Evolutionary conservation across 2,888 invertebrate species (phyloP), one percentile per base, ranked within the genome.

Genomic region (Xiphydria camelus): DNA sequence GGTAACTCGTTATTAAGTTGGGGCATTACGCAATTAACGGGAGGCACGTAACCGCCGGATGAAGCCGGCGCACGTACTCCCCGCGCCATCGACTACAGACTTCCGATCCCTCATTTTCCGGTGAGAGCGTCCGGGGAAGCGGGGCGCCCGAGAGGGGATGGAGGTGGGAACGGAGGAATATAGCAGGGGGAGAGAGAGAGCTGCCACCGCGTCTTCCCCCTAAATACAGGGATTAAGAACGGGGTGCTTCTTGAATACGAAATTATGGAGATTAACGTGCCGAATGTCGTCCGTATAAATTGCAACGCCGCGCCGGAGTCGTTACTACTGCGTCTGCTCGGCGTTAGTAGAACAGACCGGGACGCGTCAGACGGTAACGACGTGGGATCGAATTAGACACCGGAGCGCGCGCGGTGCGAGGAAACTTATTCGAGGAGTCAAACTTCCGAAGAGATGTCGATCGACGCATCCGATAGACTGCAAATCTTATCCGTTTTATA

Each of bases 1-100:
- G 26, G 17, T 43, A 43, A 59, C 59, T 61, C 55, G 60, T 60
- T 62, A 61, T 59, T 55, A 49, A 60, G 51, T 59, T 57, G 40
- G 55, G 49, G 54, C 53, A 58, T 57, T 55, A 54, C 52, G 58
- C 59, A 58, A 61, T 62, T 59, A 59, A 49, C 55, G 36, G 49
- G 48, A 55, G 55, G 57, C 51, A 49, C 51, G 48, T 43, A 61
- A 55, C 54, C 15, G 15, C 15, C 7, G 29, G 5, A 29, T 12
- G 12, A 29, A 29, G 29, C 29, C 12, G 15, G 10, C 15, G 12
- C 29, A 29, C 29, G 29, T 12, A 29, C 29, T 2, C 12, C 12
- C 12, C 4, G 12, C 15, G 15, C 3, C 29, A 29, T 29, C 12
- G 29, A 29, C 29, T 10, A 14, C n/a, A 14, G 12, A 12, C 12